Evolutionary conservation across 2,888 invertebrate genomes (phyloP).

Genomic region (Elysia crispata): DNA sequence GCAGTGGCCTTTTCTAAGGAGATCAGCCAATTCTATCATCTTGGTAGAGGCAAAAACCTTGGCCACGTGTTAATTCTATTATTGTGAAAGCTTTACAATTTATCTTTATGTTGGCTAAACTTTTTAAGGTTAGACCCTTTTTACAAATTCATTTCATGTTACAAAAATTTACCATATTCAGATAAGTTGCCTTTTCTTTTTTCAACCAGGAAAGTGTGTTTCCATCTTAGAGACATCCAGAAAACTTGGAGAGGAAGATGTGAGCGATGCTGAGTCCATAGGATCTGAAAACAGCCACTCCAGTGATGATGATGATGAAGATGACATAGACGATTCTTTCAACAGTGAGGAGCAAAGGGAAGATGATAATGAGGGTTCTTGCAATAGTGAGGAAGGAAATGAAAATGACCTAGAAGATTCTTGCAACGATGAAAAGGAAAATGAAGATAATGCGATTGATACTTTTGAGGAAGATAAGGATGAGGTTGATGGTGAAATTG

Average conservation of each 20-base stretch:
- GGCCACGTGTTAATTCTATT: no score
- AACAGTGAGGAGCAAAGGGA: background rate
- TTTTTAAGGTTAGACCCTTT: no score
- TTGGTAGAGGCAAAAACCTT: no score
- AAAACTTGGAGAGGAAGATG: constrained; percentile 1
- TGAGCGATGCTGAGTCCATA: constrained; percentile 38
- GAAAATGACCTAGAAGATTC: background rate
- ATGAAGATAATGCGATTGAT: background rate
- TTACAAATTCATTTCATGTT: no score
- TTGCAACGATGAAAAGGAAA: no score
- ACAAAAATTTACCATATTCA: no score
- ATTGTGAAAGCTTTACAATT: no score
- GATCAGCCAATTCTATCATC: no score
- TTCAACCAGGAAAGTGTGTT: constrained; percentile 15
- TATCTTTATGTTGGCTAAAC: no score
- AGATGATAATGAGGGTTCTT: background rate
- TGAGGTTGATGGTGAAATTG: no score
- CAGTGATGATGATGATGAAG: background rate
- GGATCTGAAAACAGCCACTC: constrained; percentile 6
- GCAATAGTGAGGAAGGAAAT: background rate
- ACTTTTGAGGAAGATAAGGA: background rate
- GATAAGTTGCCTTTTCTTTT: background rate
- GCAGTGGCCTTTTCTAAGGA: no score
- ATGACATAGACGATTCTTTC: background rate
- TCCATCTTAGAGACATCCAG: background rate